Conservation (phyloP, 2,888 invertebrate species). For the Eustalomyia histrio region DNA sequence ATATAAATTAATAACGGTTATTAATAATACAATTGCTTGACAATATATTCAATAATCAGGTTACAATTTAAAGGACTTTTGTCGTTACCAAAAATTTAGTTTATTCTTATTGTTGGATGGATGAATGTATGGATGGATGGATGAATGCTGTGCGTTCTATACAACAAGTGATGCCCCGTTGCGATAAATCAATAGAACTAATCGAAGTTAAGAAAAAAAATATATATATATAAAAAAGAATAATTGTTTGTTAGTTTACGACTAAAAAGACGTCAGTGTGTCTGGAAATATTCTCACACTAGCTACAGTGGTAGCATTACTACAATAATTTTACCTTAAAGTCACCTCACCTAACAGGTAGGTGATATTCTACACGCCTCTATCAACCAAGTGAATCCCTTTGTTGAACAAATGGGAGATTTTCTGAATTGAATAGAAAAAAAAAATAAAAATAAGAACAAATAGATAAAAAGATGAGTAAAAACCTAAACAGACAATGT, state of each 20-base stretch:
- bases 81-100: neutral
- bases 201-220: constrained; percentile 49
- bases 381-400: constrained; percentile 75
- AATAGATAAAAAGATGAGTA: neutral
- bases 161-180: constrained; percentile 38
- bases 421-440: constrained; percentile 25
- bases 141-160: neutral
- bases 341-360: constrained; percentile 69
- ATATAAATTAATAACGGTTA: constrained; percentile 58
- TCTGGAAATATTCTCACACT: constrained; percentile 75
- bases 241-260: constrained; percentile 50
- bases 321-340: constrained; percentile 3
- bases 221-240: too few relatives aligned
- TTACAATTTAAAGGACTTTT: constrained; percentile 30
- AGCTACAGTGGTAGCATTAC: constrained; percentile 17
- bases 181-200: constrained; percentile 63
- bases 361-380: constrained; percentile 78
- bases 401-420: constrained; percentile 69
- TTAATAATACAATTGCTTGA: constrained; percentile 63
- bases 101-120: constrained; percentile 17
- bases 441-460: neutral
- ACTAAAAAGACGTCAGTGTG: constrained; percentile 65
- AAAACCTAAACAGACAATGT: constrained; percentile 52
- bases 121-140: neutral
- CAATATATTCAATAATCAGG: constrained; percentile 59